Evolutionary conservation across 2,888 invertebrate species (phyloP).

Genomic region (Phengaris arion): DNA sequence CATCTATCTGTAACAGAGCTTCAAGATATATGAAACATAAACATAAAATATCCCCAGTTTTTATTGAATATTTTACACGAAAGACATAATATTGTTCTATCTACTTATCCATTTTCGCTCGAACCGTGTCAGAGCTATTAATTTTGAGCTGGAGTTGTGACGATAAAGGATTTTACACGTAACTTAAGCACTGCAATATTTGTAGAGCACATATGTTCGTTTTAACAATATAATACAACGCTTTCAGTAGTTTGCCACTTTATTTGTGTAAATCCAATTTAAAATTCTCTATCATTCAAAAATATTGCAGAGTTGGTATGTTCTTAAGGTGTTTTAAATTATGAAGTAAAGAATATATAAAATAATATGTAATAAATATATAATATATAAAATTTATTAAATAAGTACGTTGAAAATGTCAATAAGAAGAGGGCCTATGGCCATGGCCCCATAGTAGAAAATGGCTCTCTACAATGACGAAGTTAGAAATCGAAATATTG

Average conservation of each 20-base stretch:
- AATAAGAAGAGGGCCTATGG: not conserved
- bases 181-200: constrained; percentile 20
- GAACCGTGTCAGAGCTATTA: constrained; percentile 25
- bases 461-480: not conserved
- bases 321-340: not conserved
- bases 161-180: constrained; percentile 27
- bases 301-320: not conserved
- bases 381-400: too few species aligned
- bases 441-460: too few species aligned
- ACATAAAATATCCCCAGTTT: not conserved
- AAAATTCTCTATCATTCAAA: not conserved
- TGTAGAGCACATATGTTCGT: constrained; percentile 5
- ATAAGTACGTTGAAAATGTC: not conserved
- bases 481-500: too few species aligned
- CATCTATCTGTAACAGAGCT: not conserved
- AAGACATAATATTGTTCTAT: constrained; percentile 16
- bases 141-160: constrained; percentile 18
- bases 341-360: not conserved
- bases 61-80: not conserved
- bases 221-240: not conserved
- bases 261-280: not conserved
- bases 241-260: not conserved
- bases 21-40: not conserved
- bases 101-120: constrained; percentile 16
- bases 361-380: too few species aligned